Percentiles rank a stretch among this genome's conserved stretches.
These are phyloP conservation scores for Pardalotus punctatus DNA, from an alignment of 2,113 vertebrate species.

Conservation along the genomic window DNA sequence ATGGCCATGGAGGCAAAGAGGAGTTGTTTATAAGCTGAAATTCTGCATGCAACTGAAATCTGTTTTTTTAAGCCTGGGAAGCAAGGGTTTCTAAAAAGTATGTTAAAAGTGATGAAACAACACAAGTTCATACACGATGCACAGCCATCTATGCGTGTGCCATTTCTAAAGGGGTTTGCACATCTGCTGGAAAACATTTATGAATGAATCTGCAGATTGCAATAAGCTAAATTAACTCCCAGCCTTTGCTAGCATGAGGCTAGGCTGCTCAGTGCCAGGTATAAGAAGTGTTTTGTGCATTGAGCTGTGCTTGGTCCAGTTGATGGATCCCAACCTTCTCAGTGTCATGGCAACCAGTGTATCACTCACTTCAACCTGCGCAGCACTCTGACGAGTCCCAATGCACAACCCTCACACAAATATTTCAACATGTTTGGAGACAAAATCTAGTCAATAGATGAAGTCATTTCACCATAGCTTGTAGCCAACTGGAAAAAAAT, in stretches of 20 bases:
- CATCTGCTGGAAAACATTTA: background rate
- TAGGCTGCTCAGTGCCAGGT: fast-evolving
- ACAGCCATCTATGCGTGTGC: fast-evolving
- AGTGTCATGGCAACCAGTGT: background rate
- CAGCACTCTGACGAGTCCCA: background rate
- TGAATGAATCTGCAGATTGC: background rate
- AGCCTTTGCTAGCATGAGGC: background rate
- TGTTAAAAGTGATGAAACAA: background rate
- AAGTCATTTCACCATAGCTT: slow-evolving; percentile 9
- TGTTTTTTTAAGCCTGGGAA: background rate
- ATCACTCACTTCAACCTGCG: background rate
- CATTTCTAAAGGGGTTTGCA: background rate
- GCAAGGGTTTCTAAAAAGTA: background rate
- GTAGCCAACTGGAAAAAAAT: slow-evolving; percentile 8
- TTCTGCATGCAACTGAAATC: background rate
- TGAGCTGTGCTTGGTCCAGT: background rate
- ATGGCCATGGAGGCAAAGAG: background rate
- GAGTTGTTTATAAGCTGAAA: background rate
- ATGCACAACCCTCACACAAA: slow-evolving; percentile 24
- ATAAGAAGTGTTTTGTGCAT: slow-evolving; percentile 13
- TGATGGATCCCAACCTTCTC: background rate
- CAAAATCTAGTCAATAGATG: slow-evolving; percentile 18
- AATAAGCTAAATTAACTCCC: background rate
- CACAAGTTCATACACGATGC: fast-evolving
- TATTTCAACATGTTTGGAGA: slow-evolving; percentile 23